These are phyloP conservation scores for Eupithecia dodoneata DNA, from an alignment of 2,888 invertebrate genomes.

Conservation along the genomic window DNA sequence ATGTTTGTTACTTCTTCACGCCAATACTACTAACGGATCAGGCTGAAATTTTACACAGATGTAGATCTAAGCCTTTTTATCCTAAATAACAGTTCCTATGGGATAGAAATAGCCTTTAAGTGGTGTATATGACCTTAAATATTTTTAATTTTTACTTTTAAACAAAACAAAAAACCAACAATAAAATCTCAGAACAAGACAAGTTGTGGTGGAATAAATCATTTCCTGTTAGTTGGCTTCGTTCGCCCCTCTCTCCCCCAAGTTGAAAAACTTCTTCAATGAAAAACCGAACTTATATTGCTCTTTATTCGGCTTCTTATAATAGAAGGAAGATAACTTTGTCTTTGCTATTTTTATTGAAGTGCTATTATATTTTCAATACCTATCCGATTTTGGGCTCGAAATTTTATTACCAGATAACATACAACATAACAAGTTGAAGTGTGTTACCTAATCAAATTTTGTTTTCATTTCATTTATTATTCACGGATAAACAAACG, in stretches of 20 bases:
- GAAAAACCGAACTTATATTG: slow-evolving; percentile 76
- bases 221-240: slow-evolving; percentile 68
- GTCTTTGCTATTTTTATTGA: slow-evolving; percentile 49
- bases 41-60: too few species aligned
- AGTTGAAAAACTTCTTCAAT: slow-evolving; percentile 66
- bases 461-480: too few species aligned
- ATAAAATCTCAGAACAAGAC: slow-evolving; percentile 67
- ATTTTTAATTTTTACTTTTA: too few species aligned
- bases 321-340: slow-evolving; percentile 65
- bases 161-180: slow-evolving; percentile 49
- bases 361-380: background rate
- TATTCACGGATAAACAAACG: too few species aligned
- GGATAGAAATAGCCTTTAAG: too few species aligned
- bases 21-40: too few species aligned
- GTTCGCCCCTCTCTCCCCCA: slow-evolving; percentile 59
- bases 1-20: too few species aligned
- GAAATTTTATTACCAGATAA: too few species aligned
- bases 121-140: background rate
- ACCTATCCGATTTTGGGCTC: background rate
- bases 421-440: too few species aligned
- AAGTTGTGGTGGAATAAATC: slow-evolving; percentile 72
- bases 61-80: too few species aligned
- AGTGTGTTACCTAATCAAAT: too few species aligned
- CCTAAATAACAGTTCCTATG: too few species aligned
- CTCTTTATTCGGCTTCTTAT: slow-evolving; percentile 70